These are phyloP conservation scores for Myopa tessellatipennis DNA, from an alignment of 2,888 invertebrate genomes.

Conservation along the genomic window DNA sequence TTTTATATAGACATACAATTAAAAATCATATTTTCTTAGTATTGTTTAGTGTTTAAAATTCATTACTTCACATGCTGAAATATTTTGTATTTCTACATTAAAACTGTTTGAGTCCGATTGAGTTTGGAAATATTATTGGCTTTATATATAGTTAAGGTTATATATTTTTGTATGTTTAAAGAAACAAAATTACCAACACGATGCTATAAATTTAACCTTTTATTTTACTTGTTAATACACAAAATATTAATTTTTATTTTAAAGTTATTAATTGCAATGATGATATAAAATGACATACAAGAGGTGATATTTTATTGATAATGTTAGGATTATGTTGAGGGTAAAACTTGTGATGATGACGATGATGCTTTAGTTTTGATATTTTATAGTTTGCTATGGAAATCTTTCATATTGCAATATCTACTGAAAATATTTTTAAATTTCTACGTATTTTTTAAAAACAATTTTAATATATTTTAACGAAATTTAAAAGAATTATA, in stretches of 20 bases:
- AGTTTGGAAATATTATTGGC: conserved; percentile 40
- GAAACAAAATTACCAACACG: not conserved
- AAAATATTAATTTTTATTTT: conserved; percentile 35
- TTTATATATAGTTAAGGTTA: conserved; percentile 39
- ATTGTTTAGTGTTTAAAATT: conserved; percentile 30
- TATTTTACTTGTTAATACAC: conserved; percentile 18
- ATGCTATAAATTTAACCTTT: conserved; percentile 19
- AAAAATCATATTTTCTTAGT: conserved; percentile 40
- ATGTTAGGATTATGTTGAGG: too few relatives aligned
- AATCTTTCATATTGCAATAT: too few relatives aligned
- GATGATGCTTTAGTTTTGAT: conserved; percentile 11
- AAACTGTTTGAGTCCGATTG: conserved; percentile 39
- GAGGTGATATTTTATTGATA: conserved; percentile 4
- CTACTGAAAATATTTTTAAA: too few relatives aligned
- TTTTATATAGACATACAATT: conserved; percentile 46
- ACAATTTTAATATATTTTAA: too few relatives aligned
- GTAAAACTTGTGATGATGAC: conserved; percentile 12
- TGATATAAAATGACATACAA: conserved; percentile 26
- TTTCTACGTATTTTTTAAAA: too few relatives aligned
- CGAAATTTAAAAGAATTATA: too few relatives aligned
- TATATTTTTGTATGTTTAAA: conserved; percentile 7
- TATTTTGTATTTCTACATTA: conserved; percentile 11
- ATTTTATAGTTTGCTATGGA: conserved; percentile 26
- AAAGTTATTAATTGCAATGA: conserved; percentile 40
- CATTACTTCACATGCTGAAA: conserved; percentile 2